Conservation (phyloP, 2,888 invertebrate genomes). For the Enoplolaimus lenunculus region DNA sequence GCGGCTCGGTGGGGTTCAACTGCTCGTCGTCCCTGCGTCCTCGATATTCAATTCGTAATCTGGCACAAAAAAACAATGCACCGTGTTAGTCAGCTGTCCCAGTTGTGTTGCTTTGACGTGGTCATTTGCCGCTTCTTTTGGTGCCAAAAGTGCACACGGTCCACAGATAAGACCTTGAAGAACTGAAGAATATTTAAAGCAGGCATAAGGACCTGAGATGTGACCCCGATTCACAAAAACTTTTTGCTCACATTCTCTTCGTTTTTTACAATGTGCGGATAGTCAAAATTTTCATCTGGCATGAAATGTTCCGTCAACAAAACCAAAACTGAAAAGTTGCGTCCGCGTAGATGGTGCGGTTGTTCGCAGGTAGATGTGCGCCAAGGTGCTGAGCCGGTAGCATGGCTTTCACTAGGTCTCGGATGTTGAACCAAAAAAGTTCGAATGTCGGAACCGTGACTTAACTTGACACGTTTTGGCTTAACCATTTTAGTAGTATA, state of each 20-base stretch:
- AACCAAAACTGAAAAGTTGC: no score
- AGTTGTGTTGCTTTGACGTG: neutral
- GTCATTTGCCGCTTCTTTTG: neutral
- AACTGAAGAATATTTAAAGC: neutral
- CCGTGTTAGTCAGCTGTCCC: neutral
- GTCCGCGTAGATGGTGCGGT: no score
- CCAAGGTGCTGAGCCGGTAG: no score
- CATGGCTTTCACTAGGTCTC: no score
- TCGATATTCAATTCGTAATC: neutral
- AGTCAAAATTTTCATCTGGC: no score
- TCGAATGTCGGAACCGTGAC: no score
- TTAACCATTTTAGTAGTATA: no score
- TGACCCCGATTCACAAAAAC: neutral
- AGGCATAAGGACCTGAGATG: neutral
- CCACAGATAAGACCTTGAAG: neutral
- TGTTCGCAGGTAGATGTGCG: no score
- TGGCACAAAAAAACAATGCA: neutral
- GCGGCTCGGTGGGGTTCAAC: neutral
- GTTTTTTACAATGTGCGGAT: no score
- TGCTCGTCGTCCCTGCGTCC: neutral
- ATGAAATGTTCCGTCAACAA: no score
- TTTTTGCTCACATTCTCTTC: neutral
- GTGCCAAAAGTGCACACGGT: neutral
- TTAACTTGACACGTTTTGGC: no score
- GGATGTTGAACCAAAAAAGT: no score